Evolutionary conservation across 2,888 invertebrate species (phyloP), one percentile per base, ranked within the genome.

Genomic region (Ochropleura leucogaster): DNA sequence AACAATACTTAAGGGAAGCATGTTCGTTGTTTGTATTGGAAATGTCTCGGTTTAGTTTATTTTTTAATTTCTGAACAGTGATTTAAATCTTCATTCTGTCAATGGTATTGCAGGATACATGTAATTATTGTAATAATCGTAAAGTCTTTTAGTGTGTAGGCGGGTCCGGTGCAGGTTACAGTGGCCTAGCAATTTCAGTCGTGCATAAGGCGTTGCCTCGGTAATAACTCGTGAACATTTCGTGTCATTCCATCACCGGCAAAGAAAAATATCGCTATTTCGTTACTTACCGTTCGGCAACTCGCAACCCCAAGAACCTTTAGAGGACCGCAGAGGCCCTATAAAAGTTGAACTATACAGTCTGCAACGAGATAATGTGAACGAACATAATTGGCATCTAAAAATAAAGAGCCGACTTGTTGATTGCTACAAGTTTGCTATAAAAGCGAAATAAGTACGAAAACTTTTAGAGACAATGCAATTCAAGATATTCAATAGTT

Each of bases 91-190:
- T 71, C 69, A 70, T 76, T 72, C 77, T 67, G 70, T 82, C 69
- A 63, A 68, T 76, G 63, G 62, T 71, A 71, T 40, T 63, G 53
- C 59, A 55, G 74, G 79, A 79, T 80, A 79, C 65, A 80, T 85
- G 74, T 88, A 89, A 89, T 89, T 89, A 86, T 84, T 79, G 87
- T 76, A 87, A 89, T 88, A 87, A 89, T 87, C 87, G 79, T 90
- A 86, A 89, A 89, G 47, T 57, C 74, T 84, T 90, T 89, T 85
- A 88, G 84, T 88, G 74, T 72, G 68, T 53, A 79, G 85, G 84
- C 78, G 82, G 77, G 79, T 77, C 76, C n/a, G 64, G 71, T 20
- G 74, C 69, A 69, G n/a, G 76, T 73, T 77, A 74, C 74, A 76
- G 80, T 79, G 75, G 79, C 79, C 85, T 87, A 86, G 86, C 74